Percentiles rank a stretch among this genome's conserved stretches.
phyloP scores from a whole-genome alignment of 2,888 invertebrate species.

The Pinctada fucata region DNA sequence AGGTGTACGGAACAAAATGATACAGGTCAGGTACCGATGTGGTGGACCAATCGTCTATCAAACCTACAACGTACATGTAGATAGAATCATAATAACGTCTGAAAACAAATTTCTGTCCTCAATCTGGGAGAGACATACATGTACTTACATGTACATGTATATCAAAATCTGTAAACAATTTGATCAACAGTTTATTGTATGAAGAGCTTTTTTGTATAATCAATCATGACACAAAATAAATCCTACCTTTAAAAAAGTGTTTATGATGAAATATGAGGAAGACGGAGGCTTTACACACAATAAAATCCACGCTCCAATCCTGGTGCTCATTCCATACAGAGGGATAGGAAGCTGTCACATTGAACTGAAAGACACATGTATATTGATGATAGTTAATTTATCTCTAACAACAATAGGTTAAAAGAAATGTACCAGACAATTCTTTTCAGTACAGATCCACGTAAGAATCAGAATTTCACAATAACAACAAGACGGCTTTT shows the following conservation, averaged over 20 bases:
- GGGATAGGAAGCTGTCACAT: constrained; percentile 92
- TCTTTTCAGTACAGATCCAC: too few species aligned
- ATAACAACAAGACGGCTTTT: background rate
- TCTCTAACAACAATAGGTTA: too few species aligned
- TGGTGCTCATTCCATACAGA: constrained; percentile 97
- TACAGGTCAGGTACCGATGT: constrained; percentile 88
- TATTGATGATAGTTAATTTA: too few species aligned
- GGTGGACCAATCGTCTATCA: constrained; percentile 95
- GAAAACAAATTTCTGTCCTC: too few species aligned
- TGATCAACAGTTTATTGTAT: too few species aligned
- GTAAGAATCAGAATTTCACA: background rate
- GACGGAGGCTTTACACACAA: constrained; percentile 95
- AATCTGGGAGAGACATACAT: background rate
- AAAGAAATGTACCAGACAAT: too few species aligned
- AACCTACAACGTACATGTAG: constrained; percentile 80
- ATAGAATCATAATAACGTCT: background rate
- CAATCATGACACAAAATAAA: too few species aligned
- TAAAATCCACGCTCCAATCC: constrained; percentile 93
- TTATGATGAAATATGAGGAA: constrained; percentile 96
- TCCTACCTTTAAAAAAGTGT: constrained; percentile 90
- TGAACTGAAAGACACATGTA: constrained; percentile 80
- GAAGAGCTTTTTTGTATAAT: too few species aligned
- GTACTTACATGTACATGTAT: background rate
- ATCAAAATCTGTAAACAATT: background rate
- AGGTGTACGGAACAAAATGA: constrained; percentile 97